Base-by-base conservation (phyloP, 1,140 invertebrate genomes). In the Drosophila kanapiae region DNA sequence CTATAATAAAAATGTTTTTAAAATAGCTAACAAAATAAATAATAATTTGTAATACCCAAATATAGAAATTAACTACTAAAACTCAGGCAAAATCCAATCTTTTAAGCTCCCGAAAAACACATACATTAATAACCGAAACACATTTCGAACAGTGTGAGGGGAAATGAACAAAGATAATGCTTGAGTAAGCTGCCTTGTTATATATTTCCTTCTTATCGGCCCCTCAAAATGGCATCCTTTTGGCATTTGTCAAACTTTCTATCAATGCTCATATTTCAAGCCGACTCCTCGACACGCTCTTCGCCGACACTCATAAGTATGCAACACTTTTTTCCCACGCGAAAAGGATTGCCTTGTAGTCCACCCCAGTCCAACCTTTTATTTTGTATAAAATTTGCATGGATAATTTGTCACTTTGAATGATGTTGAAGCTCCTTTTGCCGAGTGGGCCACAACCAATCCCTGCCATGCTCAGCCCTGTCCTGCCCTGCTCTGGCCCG, bases 401-500 rank as follows among this genome's bases (percentile, higher is more conserved):
- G 85, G 85, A 90, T 90, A 88, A 88, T 88, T 88, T 88, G 85
- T 88, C 85, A 88, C 85, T 90, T 82, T 88, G 85, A 87, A 87
- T 87, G 84, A 88, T 87, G 84, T 72, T 78, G 84, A 80, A 84
- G 80, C 80, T 75, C 58, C 54, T 75, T 71, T 78, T 82, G 59
- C 18, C 77, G 82, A 85, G 83, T 86, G 79, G 83, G 82, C 70
- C 85, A 76, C 78, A 18, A 64, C 48, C 59, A 58, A 60, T 47
- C 58, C 49, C 58, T 37, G 33, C 56, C 59, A 40, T 6, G 5
- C 3, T 6, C 33, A n/a, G 16, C 42, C 43, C 23, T 31, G 11
- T 23, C 13, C 16, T n/a, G 11, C 13, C 10, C 4, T 6, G 29
- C 27, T 11, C 16, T 16, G 51, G n/a, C n/a, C 35, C 54, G 38